Evolutionary conservation across 2,888 invertebrate species (phyloP).

Genomic region (Drosophila kuntzei): DNA sequence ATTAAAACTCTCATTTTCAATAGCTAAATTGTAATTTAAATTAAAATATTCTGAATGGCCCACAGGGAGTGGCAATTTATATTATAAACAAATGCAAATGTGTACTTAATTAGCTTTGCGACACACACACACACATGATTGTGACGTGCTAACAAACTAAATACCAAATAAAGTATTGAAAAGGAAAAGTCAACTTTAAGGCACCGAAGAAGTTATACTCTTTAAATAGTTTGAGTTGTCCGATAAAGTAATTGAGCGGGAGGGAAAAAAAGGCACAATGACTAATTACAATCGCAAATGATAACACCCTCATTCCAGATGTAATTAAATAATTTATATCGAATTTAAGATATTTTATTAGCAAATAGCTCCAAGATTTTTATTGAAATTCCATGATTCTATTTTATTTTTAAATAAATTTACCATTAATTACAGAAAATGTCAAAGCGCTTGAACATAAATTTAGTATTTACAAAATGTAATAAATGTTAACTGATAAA

Average conservation of each 20-base stretch:
- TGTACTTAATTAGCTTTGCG: slow-evolving; percentile 38
- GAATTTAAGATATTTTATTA: neutral
- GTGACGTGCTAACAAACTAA: slow-evolving; percentile 49
- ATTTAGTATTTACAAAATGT: slow-evolving; percentile 41
- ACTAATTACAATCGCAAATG: too few species aligned
- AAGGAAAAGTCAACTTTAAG: neutral
- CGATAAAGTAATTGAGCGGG: too few species aligned
- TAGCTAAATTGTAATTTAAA: slow-evolving; percentile 20
- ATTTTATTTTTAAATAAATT: slow-evolving; percentile 16
- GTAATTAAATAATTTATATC: neutral
- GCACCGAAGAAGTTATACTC: slow-evolving; percentile 10
- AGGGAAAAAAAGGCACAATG: too few species aligned
- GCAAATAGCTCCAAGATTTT: neutral
- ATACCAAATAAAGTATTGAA: slow-evolving; percentile 21
- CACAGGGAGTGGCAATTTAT: slow-evolving; percentile 22
- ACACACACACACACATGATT: slow-evolving; percentile 3
- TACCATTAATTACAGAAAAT: slow-evolving; percentile 39
- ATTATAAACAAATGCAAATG: slow-evolving; percentile 35
- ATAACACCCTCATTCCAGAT: too few species aligned
- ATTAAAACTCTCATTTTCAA: slow-evolving; percentile 24
- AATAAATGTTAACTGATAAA: slow-evolving; percentile 55
- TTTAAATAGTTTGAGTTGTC: neutral
- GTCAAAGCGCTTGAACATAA: slow-evolving; percentile 25
- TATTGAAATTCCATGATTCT: neutral
- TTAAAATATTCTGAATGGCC: slow-evolving; percentile 9